phyloP scores from a whole-genome alignment of 23 tunicate genomes.

The Ciona savignyi region DNA sequence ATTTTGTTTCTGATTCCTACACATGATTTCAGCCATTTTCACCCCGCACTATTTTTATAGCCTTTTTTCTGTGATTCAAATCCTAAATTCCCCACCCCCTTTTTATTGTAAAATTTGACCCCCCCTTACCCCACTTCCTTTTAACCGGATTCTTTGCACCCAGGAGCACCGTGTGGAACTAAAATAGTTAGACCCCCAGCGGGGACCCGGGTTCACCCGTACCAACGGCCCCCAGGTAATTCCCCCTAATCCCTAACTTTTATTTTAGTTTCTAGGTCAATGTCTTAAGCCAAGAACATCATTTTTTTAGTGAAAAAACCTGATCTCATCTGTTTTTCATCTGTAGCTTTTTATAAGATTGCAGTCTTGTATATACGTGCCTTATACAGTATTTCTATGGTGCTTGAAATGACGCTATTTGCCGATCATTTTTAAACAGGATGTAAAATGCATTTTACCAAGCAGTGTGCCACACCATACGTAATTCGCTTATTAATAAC shows the following conservation, averaged over 20 bases:
- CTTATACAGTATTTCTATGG: not conserved
- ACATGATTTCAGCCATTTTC: too few relatives aligned
- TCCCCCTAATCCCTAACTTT: not conserved
- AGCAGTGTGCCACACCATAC: not conserved
- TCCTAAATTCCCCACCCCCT: not conserved
- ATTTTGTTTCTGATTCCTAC: not conserved
- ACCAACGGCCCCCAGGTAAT: slow-evolving; percentile 98
- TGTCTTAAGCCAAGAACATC: not conserved
- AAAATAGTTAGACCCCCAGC: slow-evolving; percentile 75
- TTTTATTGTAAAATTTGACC: not conserved
- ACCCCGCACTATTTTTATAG: too few relatives aligned
- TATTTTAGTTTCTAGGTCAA: not conserved
- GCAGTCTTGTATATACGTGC: not conserved
- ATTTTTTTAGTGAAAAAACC: too few relatives aligned
- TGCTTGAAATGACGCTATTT: not conserved
- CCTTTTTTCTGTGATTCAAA: not conserved
- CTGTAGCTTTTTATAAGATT: not conserved
- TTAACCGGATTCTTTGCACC: slow-evolving; percentile 1
- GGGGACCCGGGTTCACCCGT: slow-evolving; percentile 83
- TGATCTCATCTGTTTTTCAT: too few relatives aligned
- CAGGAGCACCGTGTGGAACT: slow-evolving; percentile 70
- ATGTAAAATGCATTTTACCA: not conserved
- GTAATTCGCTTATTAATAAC: not conserved
- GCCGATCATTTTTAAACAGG: not conserved
- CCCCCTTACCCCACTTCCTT: slow-evolving; percentile 1